These are phyloP conservation scores for Neoascia interrupta DNA, from an alignment of 2,888 invertebrate genomes.

Conservation along the genomic window DNA sequence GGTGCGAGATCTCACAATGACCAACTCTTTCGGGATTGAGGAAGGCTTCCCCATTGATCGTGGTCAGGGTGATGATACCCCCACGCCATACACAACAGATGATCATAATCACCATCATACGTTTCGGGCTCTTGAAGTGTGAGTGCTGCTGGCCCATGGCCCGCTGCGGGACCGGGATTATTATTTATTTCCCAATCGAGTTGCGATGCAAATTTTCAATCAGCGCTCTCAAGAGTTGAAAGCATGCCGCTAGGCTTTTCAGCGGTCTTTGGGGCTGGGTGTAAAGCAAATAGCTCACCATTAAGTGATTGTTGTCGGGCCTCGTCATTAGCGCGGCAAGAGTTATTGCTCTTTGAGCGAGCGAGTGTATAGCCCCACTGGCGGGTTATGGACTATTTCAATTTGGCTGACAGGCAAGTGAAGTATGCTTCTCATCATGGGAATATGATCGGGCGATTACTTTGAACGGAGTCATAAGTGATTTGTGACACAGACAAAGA, in stretches of 20 bases:
- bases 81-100: constrained; percentile 41
- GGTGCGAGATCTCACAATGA: constrained; percentile 58
- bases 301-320: constrained; percentile 66
- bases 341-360: constrained; percentile 55
- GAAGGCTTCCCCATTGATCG: constrained; percentile 45
- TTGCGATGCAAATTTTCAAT: constrained; percentile 65
- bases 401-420: constrained; percentile 53
- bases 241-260: constrained; percentile 52
- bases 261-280: constrained; percentile 15
- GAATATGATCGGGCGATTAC: constrained; percentile 32
- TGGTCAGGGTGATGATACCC: constrained; percentile 47
- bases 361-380: constrained; percentile 7
- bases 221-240: constrained; percentile 56
- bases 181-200: constrained; percentile 65
- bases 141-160: no score
- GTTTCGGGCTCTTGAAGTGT: constrained; percentile 17
- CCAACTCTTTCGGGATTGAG: constrained; percentile 51
- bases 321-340: constrained; percentile 56
- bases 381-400: constrained; percentile 38
- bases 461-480: constrained; percentile 22
- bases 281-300: constrained; percentile 59
- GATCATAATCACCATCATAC: constrained; percentile 48
- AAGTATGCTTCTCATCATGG: constrained; percentile 44
- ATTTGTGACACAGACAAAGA: constrained; percentile 33
- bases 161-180: constrained; percentile 36